Base-by-base conservation (phyloP, 2,888 invertebrate species). In the Plagodis pulveraria region DNA sequence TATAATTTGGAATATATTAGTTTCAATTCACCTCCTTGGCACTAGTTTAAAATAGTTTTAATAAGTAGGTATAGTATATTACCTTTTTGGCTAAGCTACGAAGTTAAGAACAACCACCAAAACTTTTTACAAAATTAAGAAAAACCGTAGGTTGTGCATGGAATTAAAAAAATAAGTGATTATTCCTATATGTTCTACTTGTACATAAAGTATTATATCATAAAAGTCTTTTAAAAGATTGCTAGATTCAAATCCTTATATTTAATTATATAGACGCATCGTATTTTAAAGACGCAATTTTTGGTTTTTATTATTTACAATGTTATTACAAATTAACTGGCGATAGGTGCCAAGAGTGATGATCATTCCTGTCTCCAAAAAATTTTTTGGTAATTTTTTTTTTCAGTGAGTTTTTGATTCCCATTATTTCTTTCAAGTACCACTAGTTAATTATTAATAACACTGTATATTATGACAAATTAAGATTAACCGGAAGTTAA, bases 1-100 rank as follows among this genome's bases (percentile, higher is more conserved):
- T 38, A 35, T 50, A 46, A 45, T 43, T 51, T 51, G 50, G 45
- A 65, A 48, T 57, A 58, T 58, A 53, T 53, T 61, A 54, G 53
- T 59, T 43, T 53, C 32, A 55, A 53, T 9, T 41, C n/a, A 41
- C 56, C 44, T 59, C 47, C 64, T 77, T 79, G 79, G 78, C 79
- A 78, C 77, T 74, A 72, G 44, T 35, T 56, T 52, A 48, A 43
- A 43, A 22, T 22, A 22, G 22, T 40, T 62, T 55, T 12, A 53
- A 56, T 48, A 58, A 22, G 22, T 22, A 22, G 22, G 22, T 22
- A 22, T 22, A 22, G 22, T 22, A 2, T 22, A 2, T 22, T 22
- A 43, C 49, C 50, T 51, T 51, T 46, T 42, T 50, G 51, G 51
- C 43, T 42, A 53, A 49, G 50, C 59, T 58, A 62, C 22, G 22